Base-by-base conservation (phyloP, 2,888 invertebrate species). In the Cynaeus angustus region DNA sequence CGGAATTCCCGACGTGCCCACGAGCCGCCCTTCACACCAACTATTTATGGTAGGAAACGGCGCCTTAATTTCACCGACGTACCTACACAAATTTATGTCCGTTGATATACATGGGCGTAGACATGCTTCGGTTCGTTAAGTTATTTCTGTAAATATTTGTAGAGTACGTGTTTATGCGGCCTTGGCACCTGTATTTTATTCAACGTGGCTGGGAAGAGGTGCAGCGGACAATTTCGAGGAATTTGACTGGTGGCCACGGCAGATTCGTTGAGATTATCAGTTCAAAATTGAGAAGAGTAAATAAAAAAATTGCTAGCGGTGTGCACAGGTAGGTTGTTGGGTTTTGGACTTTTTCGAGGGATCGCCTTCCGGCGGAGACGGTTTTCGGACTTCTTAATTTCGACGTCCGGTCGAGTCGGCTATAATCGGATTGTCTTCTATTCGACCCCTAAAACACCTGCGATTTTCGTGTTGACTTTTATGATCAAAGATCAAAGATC, bases 381-480 rank as follows among this genome's bases (percentile, higher is more conserved):
- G 56, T 37, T 56, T 56, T 41, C 43, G 21, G 58, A 58, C 74
- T 75, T 71, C 74, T 74, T 72, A 72, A 75, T 74, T 71, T 72
- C 70, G 65, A 74, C 73, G 74, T 75, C 75, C 75, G 75, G 75
- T 73, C 71, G 68, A 48, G 16, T 69, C 68, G 64, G 33, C 68
- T 66, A 64, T 75, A 69, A 74, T 75, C 75, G 66, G 71, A 71
- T 75, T 68, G 62, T 62, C 62, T 62, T 62, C 37, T 62, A 52
- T 62, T 62, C 28, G 62, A 62, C 62, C 62, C 10, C 62, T 21
- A 16, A 62, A 12, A 62, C 62, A 62, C 62, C 62, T 62, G 62
- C 50, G 52, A 26, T 62, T 62, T 50, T 52, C 8, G 8, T 62
- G 62, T 62, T 62, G 62, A 62, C 62, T 62, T 62, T 59, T 41